These are phyloP conservation scores for Drosophila neotestacea DNA, from an alignment of 2,888 invertebrate genomes.

Conservation along the genomic window DNA sequence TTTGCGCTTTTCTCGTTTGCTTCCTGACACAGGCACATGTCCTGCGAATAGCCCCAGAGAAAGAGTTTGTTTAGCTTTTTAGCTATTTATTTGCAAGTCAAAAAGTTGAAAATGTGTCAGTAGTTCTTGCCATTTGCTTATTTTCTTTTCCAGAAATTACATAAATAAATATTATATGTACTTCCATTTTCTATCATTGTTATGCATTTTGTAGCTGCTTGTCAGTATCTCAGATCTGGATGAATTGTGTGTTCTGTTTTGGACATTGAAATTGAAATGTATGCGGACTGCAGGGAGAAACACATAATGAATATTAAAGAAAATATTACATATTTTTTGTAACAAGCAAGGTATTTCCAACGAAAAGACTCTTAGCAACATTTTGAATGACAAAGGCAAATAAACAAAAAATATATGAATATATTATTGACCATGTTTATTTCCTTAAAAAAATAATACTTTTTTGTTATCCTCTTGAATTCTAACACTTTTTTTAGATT, in stretches of 20 bases:
- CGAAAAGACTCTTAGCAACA: too few species aligned
- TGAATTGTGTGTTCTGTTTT: constrained; percentile 25
- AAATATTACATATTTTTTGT: too few species aligned
- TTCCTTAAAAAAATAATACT: too few species aligned
- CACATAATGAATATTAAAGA: not conserved
- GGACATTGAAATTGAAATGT: constrained; percentile 47
- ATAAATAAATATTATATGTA: constrained; percentile 41
- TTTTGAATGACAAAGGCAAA: too few species aligned
- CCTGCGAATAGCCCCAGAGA: constrained; percentile 36
- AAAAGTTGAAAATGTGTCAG: constrained; percentile 58
- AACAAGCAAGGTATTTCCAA: too few species aligned
- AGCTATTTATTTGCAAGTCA: constrained; percentile 23
- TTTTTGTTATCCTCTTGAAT: too few species aligned
- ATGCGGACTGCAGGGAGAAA: not conserved
- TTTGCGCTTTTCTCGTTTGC: constrained; percentile 48
- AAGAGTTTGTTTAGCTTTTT: constrained; percentile 60
- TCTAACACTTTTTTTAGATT: too few species aligned
- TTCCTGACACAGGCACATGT: constrained; percentile 54
- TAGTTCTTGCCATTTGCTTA: constrained; percentile 45
- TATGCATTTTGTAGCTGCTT: constrained; percentile 2
- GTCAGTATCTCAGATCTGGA: constrained; percentile 12
- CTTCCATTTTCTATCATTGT: not conserved
- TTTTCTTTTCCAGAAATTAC: constrained; percentile 23
- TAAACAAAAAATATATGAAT: too few species aligned
- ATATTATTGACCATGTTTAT: too few species aligned